Conservation (phyloP, 2,888 invertebrate genomes). For the Macaria liturata region DNA sequence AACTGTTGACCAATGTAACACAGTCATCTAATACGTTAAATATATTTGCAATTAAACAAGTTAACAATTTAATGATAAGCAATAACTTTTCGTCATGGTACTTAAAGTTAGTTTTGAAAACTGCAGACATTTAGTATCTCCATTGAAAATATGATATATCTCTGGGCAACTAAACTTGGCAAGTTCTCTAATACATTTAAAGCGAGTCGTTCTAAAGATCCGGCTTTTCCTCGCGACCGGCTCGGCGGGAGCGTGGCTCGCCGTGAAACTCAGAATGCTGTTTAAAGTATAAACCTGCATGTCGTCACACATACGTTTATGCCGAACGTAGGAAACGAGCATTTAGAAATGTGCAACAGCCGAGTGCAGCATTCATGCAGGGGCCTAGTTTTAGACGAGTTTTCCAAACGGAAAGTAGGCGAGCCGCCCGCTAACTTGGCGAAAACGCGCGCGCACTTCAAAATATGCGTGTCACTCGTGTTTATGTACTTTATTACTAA, state of each 20-base stretch:
- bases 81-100: too few species aligned
- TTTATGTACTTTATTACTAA: too few species aligned
- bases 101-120: too few species aligned
- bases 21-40: too few species aligned
- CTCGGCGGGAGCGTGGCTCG: constrained; percentile 14
- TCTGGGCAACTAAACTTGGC: too few species aligned
- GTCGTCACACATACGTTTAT: constrained; percentile 34
- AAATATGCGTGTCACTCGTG: too few species aligned
- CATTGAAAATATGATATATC: too few species aligned
- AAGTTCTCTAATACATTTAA: too few species aligned
- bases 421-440: constrained; percentile 53
- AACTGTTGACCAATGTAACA: too few species aligned
- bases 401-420: constrained; percentile 79
- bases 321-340: constrained; percentile 48
- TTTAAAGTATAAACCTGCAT: constrained; percentile 24
- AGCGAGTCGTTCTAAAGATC: constrained; percentile 11
- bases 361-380: constrained; percentile 54
- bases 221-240: constrained; percentile 25
- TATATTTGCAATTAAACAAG: too few species aligned
- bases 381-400: constrained; percentile 74
- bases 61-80: too few species aligned
- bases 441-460: constrained; percentile 16
- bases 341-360: constrained; percentile 63
- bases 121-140: too few species aligned
- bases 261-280: constrained; percentile 34